phyloP scores from a whole-genome alignment of 1,140 invertebrate species.

The Grapholita molesta region DNA sequence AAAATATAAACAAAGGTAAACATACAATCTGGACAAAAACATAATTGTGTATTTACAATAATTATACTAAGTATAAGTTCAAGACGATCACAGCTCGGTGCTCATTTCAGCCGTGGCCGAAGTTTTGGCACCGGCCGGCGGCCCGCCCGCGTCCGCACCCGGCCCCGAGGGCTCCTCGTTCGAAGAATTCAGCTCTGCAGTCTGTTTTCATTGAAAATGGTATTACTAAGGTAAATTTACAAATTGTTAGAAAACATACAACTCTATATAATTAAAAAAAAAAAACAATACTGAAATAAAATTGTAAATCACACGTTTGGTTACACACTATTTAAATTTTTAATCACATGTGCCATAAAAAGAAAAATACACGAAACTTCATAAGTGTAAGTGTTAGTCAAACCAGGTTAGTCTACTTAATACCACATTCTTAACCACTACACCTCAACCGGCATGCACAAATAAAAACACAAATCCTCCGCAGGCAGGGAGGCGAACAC shows the following conservation, averaged over 20 bases:
- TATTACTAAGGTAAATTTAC: slow-evolving; percentile 22
- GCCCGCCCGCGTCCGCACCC: slow-evolving; percentile 29
- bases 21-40: not conserved
- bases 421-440: slow-evolving; percentile 27
- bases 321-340: slow-evolving; percentile 23
- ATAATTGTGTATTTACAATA: not conserved
- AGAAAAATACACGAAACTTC: slow-evolving; percentile 35
- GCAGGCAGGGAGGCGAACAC: slow-evolving; percentile 40
- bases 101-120: slow-evolving; percentile 60
- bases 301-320: slow-evolving; percentile 10
- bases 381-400: slow-evolving; percentile 44
- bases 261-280: not conserved
- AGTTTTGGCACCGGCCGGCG: slow-evolving; percentile 36
- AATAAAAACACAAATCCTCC: slow-evolving; percentile 37
- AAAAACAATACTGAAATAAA: not conserved
- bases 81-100: slow-evolving; percentile 55
- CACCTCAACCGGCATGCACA: slow-evolving; percentile 44
- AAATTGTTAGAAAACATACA: slow-evolving; percentile 17
- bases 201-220: slow-evolving; percentile 35
- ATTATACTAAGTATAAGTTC: not conserved
- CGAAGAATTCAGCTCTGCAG: slow-evolving; percentile 60
- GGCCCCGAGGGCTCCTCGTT: slow-evolving; percentile 32
- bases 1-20: slow-evolving; percentile 2
- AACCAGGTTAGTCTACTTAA: slow-evolving; percentile 43
- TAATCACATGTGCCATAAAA: slow-evolving; percentile 35